phyloP scores from a whole-genome alignment of 1,140 invertebrate genomes.

The Halyomorpha halys region DNA sequence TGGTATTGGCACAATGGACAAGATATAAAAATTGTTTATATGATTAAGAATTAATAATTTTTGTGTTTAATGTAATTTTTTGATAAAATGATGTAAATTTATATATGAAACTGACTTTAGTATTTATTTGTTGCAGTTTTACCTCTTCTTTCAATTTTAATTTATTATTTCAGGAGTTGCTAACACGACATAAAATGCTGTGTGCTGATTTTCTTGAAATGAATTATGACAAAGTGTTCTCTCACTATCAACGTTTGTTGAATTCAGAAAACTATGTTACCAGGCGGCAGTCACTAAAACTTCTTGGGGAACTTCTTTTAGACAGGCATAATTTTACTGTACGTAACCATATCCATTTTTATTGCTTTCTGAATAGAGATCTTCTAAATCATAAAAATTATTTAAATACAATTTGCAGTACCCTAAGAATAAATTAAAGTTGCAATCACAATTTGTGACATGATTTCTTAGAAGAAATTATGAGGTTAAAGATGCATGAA shows the following conservation, averaged over 20 bases:
- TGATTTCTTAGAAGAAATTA: no score
- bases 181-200: slow-evolving; percentile 96
- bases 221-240: slow-evolving; percentile 98
- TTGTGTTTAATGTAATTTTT: no score
- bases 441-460: no score
- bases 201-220: slow-evolving; percentile 97
- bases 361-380: no score
- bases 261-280: slow-evolving; percentile 99
- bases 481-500: no score
- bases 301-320: slow-evolving; percentile 91
- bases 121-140: no score
- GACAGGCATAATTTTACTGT: slow-evolving; percentile 98
- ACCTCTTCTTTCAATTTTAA: no score
- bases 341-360: slow-evolving; percentile 37
- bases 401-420: slow-evolving; percentile 1
- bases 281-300: slow-evolving; percentile 90
- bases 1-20: no score
- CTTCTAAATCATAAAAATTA: not conserved
- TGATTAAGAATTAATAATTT: no score
- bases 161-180: slow-evolving; percentile 63
- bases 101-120: no score
- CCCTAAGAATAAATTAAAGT: no score
- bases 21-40: no score
- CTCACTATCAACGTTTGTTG: slow-evolving; percentile 89
- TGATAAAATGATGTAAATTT: not conserved